Evolutionary conservation across 1,140 invertebrate species (phyloP).

Genomic region (Brachionus rubens): DNA sequence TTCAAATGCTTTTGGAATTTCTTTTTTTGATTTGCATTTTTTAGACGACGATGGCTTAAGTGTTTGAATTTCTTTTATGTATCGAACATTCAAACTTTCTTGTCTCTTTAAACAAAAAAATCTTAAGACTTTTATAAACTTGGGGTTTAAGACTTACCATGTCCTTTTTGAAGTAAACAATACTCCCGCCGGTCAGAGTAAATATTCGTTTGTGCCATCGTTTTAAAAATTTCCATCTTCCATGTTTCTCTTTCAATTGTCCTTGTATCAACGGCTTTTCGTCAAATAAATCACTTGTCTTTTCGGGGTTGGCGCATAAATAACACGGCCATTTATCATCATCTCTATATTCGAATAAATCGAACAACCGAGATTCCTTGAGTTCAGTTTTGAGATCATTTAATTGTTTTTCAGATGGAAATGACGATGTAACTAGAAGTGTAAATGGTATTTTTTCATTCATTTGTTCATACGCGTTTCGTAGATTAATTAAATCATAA

Average conservation of each 20-base stretch:
- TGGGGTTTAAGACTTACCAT: conserved; percentile 65
- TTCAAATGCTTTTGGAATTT: conserved; percentile 88
- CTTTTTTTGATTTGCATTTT: conserved; percentile 64
- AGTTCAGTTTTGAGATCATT: conserved; percentile 78
- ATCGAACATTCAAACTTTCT: conserved; percentile 49
- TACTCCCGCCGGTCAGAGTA: conserved; percentile 81
- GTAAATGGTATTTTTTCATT: conserved; percentile 78
- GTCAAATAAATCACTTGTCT: conserved; percentile 72
- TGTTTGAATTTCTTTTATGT: conserved; percentile 49
- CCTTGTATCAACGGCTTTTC: conserved; percentile 67
- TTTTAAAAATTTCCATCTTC: conserved; percentile 81
- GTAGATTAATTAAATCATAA: conserved; percentile 69
- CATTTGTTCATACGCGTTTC: conserved; percentile 87
- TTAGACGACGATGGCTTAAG: conserved; percentile 10
- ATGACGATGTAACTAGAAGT: conserved; percentile 83
- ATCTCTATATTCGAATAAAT: conserved; percentile 78
- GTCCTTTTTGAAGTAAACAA: conserved; percentile 74
- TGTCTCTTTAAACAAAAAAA: not conserved
- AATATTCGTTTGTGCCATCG: conserved; percentile 88
- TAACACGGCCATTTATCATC: conserved; percentile 75
- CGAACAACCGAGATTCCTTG: conserved; percentile 79
- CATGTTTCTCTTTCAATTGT: conserved; percentile 89
- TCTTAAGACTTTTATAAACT: conserved; percentile 10
- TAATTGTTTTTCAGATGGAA: conserved; percentile 81
- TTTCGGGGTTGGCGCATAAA: conserved; percentile 83